Evolutionary conservation across 2,113 vertebrate genomes (phyloP), one percentile per base, ranked within the genome.

Genomic region (Lagopus leucura): DNA sequence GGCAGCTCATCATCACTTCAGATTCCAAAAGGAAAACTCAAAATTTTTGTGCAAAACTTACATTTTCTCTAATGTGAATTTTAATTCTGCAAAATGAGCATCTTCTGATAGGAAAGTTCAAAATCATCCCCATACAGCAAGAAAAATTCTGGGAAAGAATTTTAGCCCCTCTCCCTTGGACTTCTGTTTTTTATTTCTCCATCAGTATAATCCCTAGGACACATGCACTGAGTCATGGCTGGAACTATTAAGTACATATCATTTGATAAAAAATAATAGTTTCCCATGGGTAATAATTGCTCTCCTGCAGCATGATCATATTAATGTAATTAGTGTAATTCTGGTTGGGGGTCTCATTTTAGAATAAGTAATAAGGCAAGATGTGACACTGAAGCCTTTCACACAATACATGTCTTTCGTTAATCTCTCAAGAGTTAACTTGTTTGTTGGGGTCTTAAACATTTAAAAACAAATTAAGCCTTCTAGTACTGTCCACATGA

Each of bases 261-360:
- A 90, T 71, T 91, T 96, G 95, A 77, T 71, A 75, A 90, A 93
- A 93, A 86, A 48, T 60, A 83, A 80, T 65, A 48, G 5, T 69
- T 93, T 88, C 90, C 82, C 86, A 57, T 65, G 92, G 67, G 82
- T 78, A 90, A 69, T 86, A 90, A 83, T 16, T 67, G 17, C 43
- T 86, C 65, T 63, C 50, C 2, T 1, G 42, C 76, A 81, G 42
- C 54, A 55, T 82, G 34, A 25, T 89, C 34, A 64, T 89, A 90
- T 75, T 84, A 90, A 65, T 63, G 70, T 92, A 94, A 96, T 95
- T 96, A 92, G 52, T 78, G 24, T 38, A 79, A 65, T 83, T 75
- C 78, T 86, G 63, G 36, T 88, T 58, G 40, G 36, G 36, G 58
- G 38, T 66, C 66, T 81, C 55, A 77, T 15, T 32, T 95, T 70